phyloP scores from a whole-genome alignment of 2,797 vertebrate species.

The Eutrigla gurnardus region DNA sequence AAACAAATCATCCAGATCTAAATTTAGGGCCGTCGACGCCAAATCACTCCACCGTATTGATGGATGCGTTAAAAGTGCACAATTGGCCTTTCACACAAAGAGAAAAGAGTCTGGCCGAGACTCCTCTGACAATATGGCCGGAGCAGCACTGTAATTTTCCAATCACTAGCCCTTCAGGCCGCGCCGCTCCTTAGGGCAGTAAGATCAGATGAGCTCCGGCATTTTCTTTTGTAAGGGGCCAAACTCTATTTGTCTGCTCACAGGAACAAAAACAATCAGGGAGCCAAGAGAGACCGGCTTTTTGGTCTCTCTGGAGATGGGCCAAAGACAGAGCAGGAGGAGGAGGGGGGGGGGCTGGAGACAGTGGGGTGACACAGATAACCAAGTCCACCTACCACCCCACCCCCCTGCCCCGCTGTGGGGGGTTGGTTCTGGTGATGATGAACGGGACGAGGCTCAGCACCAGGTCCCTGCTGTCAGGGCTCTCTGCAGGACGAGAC shows the following conservation, averaged over 20 bases:
- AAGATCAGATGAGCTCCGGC: slow-evolving; percentile 81
- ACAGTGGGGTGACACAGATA: slow-evolving; percentile 68
- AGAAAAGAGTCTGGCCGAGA: slow-evolving; percentile 63
- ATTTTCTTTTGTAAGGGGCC: slow-evolving; percentile 81
- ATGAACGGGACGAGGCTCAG: slow-evolving; percentile 74
- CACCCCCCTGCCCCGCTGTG: slow-evolving; percentile 46
- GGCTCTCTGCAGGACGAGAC: slow-evolving; percentile 76
- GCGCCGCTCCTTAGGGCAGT: slow-evolving; percentile 80
- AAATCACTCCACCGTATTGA: slow-evolving; percentile 62
- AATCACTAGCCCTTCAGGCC: slow-evolving; percentile 83
- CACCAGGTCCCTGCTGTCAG: slow-evolving; percentile 77
- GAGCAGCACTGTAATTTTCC: slow-evolving; percentile 83
- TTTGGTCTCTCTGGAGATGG: slow-evolving; percentile 78
- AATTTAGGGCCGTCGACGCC: slow-evolving; percentile 24
- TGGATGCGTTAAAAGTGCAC: slow-evolving; percentile 42
- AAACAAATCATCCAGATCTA: slow-evolving; percentile 32
- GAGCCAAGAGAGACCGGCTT: slow-evolving; percentile 56
- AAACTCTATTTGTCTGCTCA: slow-evolving; percentile 81
- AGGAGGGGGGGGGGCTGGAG: slow-evolving; percentile 16
- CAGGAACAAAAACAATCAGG: slow-evolving; percentile 82
- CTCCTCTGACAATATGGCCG: slow-evolving; percentile 64
- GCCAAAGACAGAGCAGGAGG: slow-evolving; percentile 59
- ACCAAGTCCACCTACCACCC: slow-evolving; percentile 32
- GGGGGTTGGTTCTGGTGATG: slow-evolving; percentile 77
- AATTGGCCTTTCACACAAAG: slow-evolving; percentile 61